These are phyloP conservation scores for Acanthococcus lagerstroemiae DNA, from an alignment of 2,888 invertebrate genomes.

Conservation along the genomic window DNA sequence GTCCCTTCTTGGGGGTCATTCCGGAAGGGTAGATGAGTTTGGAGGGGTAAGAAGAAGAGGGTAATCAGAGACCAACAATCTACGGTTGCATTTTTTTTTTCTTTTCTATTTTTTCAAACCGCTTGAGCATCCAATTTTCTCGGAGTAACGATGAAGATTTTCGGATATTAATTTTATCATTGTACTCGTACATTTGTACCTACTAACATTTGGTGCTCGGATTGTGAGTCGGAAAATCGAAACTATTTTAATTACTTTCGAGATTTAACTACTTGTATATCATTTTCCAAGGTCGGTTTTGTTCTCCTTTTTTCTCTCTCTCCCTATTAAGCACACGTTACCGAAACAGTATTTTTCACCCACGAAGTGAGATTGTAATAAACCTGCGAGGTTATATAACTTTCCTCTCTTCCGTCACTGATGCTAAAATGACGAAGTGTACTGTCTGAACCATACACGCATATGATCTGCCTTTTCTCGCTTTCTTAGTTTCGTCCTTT, in stretches of 20 bases:
- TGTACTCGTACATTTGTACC: too few species aligned
- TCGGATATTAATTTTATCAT: too few species aligned
- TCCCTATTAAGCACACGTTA: not conserved
- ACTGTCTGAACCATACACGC: not conserved
- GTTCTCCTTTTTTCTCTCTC: not conserved
- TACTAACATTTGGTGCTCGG: too few species aligned
- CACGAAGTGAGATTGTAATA: constrained; percentile 12
- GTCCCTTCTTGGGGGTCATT: too few species aligned
- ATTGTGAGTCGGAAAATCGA: not conserved
- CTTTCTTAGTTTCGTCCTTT: not conserved
- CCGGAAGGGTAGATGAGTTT: too few species aligned
- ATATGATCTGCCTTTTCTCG: not conserved
- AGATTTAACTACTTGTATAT: not conserved
- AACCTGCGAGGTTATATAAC: constrained; percentile 2
- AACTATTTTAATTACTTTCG: not conserved
- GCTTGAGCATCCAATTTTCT: too few species aligned
- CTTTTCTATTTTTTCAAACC: too few species aligned
- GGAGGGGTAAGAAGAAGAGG: too few species aligned
- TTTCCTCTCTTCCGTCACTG: not conserved
- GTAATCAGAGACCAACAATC: too few species aligned
- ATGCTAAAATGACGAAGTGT: constrained; percentile 4
- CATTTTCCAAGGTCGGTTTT: not conserved
- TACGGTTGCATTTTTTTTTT: too few species aligned
- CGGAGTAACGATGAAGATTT: too few species aligned
- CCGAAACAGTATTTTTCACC: not conserved